phyloP scores from a whole-genome alignment of 1,140 invertebrate genomes.

The Drosophila pandora region DNA sequence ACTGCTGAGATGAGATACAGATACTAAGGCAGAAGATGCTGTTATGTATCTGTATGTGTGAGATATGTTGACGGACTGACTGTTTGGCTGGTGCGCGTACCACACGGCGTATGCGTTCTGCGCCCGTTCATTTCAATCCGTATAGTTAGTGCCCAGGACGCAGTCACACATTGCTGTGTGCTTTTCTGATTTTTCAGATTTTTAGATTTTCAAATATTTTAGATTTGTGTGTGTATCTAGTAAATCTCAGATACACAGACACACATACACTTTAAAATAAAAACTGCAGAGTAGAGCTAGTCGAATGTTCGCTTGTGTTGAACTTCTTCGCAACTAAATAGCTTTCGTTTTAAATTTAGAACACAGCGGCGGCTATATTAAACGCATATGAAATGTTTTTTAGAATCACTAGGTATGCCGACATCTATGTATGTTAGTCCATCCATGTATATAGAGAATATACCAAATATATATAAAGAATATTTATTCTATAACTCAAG shows the following conservation, averaged over 20 bases:
- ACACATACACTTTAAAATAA: conserved; percentile 31
- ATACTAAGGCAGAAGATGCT: conserved; percentile 4
- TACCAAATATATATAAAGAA: conserved; percentile 19
- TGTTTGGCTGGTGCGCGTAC: conserved; percentile 40
- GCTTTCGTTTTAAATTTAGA: conserved; percentile 83
- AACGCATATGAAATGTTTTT: conserved; percentile 81
- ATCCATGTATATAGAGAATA: conserved; percentile 25
- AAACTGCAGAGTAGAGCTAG: conserved; percentile 36
- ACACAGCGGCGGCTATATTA: conserved; percentile 75
- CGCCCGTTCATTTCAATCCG: conserved; percentile 27
- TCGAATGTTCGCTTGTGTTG: conserved; percentile 58
- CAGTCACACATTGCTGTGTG: conserved; percentile 24
- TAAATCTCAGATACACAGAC: conserved; percentile 70
- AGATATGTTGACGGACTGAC: conserved; percentile 56
- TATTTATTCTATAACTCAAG: conserved; percentile 22
- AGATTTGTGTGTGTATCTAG: conserved; percentile 47
- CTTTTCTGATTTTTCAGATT: conserved; percentile 1
- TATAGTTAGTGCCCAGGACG: conserved; percentile 60
- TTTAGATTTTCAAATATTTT: conserved; percentile 1
- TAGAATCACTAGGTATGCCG: conserved; percentile 66
- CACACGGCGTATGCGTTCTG: conserved; percentile 75
- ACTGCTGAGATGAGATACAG: conserved; percentile 34
- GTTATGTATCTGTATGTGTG: conserved; percentile 36
- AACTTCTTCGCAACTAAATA: conserved; percentile 83
- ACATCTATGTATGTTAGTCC: background rate